Percentiles rank a stretch among this genome's conserved stretches.
phyloP scores from a whole-genome alignment of 2,113 vertebrate genomes.

The Dolichotis patagonum region DNA sequence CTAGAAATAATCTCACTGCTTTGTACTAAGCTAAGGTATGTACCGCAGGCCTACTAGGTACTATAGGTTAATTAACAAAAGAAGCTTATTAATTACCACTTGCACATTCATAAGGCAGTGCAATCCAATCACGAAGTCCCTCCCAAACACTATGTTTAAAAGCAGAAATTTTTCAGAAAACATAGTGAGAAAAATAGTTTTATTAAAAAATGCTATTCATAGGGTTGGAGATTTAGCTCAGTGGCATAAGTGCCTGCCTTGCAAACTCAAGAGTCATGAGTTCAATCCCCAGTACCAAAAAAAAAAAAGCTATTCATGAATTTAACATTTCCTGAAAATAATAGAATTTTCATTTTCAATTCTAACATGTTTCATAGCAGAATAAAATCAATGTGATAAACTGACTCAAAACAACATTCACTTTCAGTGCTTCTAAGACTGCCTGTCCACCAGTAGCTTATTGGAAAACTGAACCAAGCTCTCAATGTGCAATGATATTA shows the following conservation, averaged over 20 bases:
- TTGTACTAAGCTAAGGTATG: conserved; percentile 36
- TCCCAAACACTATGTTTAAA: conserved; percentile 55
- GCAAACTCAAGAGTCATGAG: too few relatives aligned
- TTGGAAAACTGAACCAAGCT: conserved; percentile 27
- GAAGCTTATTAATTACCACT: conserved; percentile 47
- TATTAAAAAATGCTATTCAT: conserved; percentile 52
- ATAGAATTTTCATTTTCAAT: conserved; percentile 46
- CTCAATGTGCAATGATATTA: conserved; percentile 48
- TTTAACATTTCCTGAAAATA: conserved; percentile 41
- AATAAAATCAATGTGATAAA: conserved; percentile 58
- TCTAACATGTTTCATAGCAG: conserved; percentile 60
- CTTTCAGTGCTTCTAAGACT: conserved; percentile 49
- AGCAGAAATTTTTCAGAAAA: conserved; percentile 62
- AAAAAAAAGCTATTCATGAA: conserved; percentile 49
- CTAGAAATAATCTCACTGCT: conserved; percentile 48
- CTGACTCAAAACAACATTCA: conserved; percentile 12
- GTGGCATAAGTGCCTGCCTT: too few relatives aligned
- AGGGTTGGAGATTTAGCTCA: too few relatives aligned
- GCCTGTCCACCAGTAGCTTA: conserved; percentile 48
- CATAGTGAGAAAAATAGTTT: conserved; percentile 48
- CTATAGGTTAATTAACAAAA: conserved; percentile 52
- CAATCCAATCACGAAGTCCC: conserved; percentile 30
- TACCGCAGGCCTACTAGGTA: not conserved
- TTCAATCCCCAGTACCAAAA: too few relatives aligned
- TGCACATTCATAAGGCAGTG: conserved; percentile 40